Conservation (phyloP, 2,888 invertebrate genomes). For the Chouioia cunea region DNA sequence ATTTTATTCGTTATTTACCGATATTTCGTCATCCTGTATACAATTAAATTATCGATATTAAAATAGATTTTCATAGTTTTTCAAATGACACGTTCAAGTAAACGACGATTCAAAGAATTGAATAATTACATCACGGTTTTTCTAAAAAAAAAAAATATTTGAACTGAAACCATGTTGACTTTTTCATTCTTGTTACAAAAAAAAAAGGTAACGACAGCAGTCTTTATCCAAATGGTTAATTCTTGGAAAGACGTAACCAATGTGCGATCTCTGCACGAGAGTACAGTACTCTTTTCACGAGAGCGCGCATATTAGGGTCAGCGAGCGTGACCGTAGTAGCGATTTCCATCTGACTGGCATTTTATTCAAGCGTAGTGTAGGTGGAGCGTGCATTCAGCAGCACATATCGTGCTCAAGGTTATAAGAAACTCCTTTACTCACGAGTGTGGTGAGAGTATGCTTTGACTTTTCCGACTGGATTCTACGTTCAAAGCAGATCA, state of each 20-base stretch:
- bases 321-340: not conserved
- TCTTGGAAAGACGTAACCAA: not conserved
- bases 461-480: not conserved
- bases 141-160: too few species aligned
- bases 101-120: too few species aligned
- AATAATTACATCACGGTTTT: too few species aligned
- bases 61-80: too few species aligned
- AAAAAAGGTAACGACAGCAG: conserved; percentile 2
- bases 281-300: not conserved
- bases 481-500: not conserved
- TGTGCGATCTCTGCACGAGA: not conserved
- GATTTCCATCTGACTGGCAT: conserved; percentile 16
- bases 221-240: not conserved
- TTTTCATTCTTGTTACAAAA: too few species aligned
- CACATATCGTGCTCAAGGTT: conserved; percentile 19
- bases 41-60: too few species aligned
- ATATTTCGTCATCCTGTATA: too few species aligned
- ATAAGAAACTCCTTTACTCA: not conserved
- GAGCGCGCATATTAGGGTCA: conserved; percentile 16
- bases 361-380: conserved; percentile 19
- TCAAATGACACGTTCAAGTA: too few species aligned
- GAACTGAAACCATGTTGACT: too few species aligned
- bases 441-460: not conserved
- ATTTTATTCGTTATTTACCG: too few species aligned
- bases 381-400: conserved; percentile 22